phyloP scores from a whole-genome alignment of 2,888 invertebrate species.

The Lydus trimaculatus region DNA sequence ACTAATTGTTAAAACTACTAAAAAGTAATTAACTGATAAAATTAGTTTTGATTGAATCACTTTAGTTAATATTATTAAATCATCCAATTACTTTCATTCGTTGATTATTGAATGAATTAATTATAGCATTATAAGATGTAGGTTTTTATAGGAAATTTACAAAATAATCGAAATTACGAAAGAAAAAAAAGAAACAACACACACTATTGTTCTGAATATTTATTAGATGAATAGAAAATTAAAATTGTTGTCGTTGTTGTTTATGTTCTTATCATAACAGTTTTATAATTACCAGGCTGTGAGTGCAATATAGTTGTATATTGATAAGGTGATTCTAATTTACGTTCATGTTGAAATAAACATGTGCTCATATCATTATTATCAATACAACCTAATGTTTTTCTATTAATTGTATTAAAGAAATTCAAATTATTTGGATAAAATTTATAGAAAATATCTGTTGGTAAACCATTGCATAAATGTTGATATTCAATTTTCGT shows the following conservation, averaged over 20 bases:
- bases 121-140: neutral
- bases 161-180: neutral
- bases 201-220: neutral
- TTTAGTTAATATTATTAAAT: neutral
- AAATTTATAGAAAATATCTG: neutral
- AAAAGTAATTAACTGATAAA: no score
- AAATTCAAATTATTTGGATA: neutral
- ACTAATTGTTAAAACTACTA: no score
- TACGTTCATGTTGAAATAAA: neutral
- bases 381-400: neutral
- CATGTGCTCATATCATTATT: neutral
- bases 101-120: no score
- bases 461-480: conserved; percentile 4
- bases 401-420: neutral
- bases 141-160: neutral
- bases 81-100: neutral
- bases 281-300: conserved; percentile 3
- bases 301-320: neutral
- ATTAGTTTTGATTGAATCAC: no score
- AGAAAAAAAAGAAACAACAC: neutral
- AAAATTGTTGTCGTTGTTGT: neutral
- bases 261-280: neutral
- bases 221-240: neutral
- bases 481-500: conserved; percentile 11
- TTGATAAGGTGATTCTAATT: neutral